Evolutionary conservation across 2,113 vertebrate genomes (phyloP), one percentile per base, ranked within the genome.

Genomic region (Macrotis lagotis): DNA sequence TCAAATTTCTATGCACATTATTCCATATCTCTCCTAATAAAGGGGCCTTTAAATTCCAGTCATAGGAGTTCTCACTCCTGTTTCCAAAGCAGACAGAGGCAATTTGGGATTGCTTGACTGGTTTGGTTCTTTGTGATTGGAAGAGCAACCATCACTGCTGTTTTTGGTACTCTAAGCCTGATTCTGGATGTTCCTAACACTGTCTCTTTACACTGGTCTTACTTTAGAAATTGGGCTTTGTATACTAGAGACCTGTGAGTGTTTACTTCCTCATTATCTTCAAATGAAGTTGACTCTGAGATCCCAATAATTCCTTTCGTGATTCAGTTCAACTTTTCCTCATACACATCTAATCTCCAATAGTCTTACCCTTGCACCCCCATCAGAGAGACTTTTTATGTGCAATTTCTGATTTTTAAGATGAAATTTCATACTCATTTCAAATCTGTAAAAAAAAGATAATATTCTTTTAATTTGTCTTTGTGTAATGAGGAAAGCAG

Each of bases 391-490:
- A 83, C 1, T 31, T 83, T 44, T 83, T 44, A 19, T 44, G n/a
- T 44, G 37, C 6, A 24, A 22, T 83, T 83, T 44, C n/a, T 83
- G 16, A 44, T 83, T 19, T 83, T 83, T n/a, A 44, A 44, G 19
- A 44, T 83, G 16, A 44, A 83, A 47, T 55, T 28, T 48, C 74
- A 25, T 52, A 51, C 19, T 95, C 59, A 55, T 19, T 95, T 94
- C 25, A 48, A 48, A 92, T 89, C 22, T 74, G 51, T 9, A 66
- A 9, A 48, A 50, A 50, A 92, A 89, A 94, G 28, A 55, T 48
- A 14, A 52, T 89, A 49, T 90, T 89, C 47, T 95, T 96, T 92
- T n/a, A n/a, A 92, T 91, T 94, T 37, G 26, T 3, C 53, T 93
- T 94, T 92, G 89, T 8, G 52, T 92, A 89, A 59, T 25, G 95